Base-by-base conservation (phyloP, 2,888 invertebrate genomes). In the Abrostola tripartita region DNA sequence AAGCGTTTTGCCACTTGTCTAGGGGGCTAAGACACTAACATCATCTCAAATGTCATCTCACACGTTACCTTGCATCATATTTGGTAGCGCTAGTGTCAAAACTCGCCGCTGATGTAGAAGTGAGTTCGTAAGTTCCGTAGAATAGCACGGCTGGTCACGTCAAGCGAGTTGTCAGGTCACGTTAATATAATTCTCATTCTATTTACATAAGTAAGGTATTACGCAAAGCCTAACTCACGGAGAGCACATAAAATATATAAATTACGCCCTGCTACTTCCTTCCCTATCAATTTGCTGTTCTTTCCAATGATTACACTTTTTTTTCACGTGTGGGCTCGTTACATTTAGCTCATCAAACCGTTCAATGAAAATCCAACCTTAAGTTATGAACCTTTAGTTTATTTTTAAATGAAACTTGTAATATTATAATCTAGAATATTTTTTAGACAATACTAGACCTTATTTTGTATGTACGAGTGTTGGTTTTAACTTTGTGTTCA, bases 291-390 rank as follows among this genome's bases (percentile, higher is more conserved):
- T 74, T 64, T 56, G 56, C 37, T 47, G 14, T 47, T 69, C 61
- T 77, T 76, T 74, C 70, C 63, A 74, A 65, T 57, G 57, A 71
- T 79, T 75, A 61, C 68, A 79, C 69, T 76, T 73, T 81, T 71
- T 78, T 81, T 81, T 72, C 76, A 76, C 76, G 75, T 75, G n/a
- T 73, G 68, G 9, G 66, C 61, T 65, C 44, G 38, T 74, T 68
- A 65, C 53, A 63, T 60, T 64, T 64, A n/a, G 11, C 10, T 36
- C 38, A 59, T 10, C 5, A 10, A 6, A 7, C 2, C 1, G 0
- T 4, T 53, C 44, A 54, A 24, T 14, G 9, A 6, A 65, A 65
- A 64, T 0, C n/a, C 5, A 36, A 69, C 54, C 35, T 11, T 59
- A 62, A 24, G 0, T 0, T 0, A 0, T 0, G 8, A 0, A 0